These are phyloP conservation scores for Albula goreensis DNA, from an alignment of 2,113 vertebrate genomes.

Conservation along the genomic window DNA sequence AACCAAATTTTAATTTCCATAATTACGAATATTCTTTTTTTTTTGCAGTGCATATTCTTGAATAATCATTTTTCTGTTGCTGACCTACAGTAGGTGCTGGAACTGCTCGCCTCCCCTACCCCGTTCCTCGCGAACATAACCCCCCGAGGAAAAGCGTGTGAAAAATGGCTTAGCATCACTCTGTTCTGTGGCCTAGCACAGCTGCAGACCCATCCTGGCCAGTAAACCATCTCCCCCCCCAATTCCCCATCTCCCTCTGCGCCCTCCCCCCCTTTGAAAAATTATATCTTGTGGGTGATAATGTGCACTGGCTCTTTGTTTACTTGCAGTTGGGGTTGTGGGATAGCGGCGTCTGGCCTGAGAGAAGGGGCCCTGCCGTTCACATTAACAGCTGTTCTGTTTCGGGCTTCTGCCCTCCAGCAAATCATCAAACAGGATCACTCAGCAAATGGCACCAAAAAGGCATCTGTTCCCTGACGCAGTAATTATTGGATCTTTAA, in stretches of 20 bases:
- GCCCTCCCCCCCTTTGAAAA: not conserved
- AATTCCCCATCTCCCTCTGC: no score
- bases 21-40: not conserved
- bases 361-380: not conserved
- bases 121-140: not conserved
- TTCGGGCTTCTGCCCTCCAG: not conserved
- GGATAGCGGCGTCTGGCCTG: not conserved
- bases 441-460: slow-evolving; percentile 4
- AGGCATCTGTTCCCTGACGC: slow-evolving; percentile 2
- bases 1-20: not conserved
- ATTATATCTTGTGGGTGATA: not conserved
- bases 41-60: not conserved
- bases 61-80: not conserved
- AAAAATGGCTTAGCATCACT: not conserved
- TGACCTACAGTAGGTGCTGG: not conserved
- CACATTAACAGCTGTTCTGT: not conserved
- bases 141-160: not conserved
- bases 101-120: not conserved
- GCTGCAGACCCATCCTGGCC: not conserved
- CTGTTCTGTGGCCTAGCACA: not conserved
- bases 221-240: not conserved
- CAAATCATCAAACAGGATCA: not conserved
- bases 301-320: not conserved
- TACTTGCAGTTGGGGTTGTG: not conserved
- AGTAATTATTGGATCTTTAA: not conserved